Conservation (phyloP, 23 tunicate species). For the Styela plicata region DNA sequence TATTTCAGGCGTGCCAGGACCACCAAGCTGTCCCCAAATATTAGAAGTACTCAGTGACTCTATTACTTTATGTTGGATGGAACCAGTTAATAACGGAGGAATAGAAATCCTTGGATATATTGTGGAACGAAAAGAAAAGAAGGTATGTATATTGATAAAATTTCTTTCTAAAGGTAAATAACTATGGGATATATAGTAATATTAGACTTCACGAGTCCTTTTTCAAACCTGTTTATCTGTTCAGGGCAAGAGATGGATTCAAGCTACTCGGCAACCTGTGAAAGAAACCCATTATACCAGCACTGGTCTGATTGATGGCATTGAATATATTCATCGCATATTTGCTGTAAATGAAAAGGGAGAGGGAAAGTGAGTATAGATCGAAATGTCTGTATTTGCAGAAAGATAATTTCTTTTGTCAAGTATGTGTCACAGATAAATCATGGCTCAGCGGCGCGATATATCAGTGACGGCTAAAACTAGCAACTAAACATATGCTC, state of each 20-base stretch:
- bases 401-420: no score
- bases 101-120: constrained; percentile 73
- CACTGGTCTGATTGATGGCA: constrained; percentile 28
- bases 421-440: no score
- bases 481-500: no score
- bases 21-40: constrained; percentile 59
- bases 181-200: no score
- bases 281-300: constrained; percentile 24
- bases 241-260: constrained; percentile 52
- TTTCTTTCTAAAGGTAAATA: no score
- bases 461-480: no score
- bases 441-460: no score
- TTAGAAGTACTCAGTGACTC: constrained; percentile 60
- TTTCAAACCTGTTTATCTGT: no score
- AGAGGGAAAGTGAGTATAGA: constrained; percentile 27
- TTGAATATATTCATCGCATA: constrained; percentile 37
- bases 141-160: constrained; percentile 7
- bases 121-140: constrained; percentile 29
- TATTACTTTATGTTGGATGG: constrained; percentile 84
- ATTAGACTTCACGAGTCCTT: no score
- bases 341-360: constrained; percentile 35
- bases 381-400: no score
- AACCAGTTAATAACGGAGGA: constrained; percentile 83
- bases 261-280: constrained; percentile 24
- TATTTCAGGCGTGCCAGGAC: constrained; percentile 37